Percentiles rank a stretch among this genome's conserved stretches.
phyloP scores from a whole-genome alignment of 2,113 vertebrate genomes.

The pig (Sus scrofa) region DNA sequence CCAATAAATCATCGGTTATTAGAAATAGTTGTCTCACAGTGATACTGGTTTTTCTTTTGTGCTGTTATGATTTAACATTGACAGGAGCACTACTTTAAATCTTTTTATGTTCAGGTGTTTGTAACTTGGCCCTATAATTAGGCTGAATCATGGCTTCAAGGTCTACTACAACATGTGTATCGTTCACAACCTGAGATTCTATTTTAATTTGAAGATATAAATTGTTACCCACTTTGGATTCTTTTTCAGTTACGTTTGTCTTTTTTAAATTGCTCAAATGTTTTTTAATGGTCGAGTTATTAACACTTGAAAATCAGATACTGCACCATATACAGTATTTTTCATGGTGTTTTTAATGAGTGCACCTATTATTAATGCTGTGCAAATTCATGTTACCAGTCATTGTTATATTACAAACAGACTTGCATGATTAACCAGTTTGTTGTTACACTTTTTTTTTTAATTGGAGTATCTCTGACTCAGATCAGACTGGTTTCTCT shows the following conservation, averaged over 20 bases:
- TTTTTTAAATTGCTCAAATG: slow-evolving; percentile 82
- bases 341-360: slow-evolving; percentile 84
- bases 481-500: slow-evolving; percentile 88
- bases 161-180: slow-evolving; percentile 26
- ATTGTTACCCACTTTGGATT: slow-evolving; percentile 80
- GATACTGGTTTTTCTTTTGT: slow-evolving; percentile 85
- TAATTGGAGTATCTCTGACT: slow-evolving; percentile 82
- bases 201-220: slow-evolving; percentile 57
- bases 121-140: slow-evolving; percentile 81
- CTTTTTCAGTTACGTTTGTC: slow-evolving; percentile 83
- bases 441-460: slow-evolving; percentile 83
- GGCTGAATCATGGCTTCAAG: slow-evolving; percentile 59
- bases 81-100: slow-evolving; percentile 83
- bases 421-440: slow-evolving; percentile 88
- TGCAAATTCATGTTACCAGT: slow-evolving; percentile 84
- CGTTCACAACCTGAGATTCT: slow-evolving; percentile 74
- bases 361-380: slow-evolving; percentile 83
- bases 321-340: slow-evolving; percentile 88
- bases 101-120: slow-evolving; percentile 84
- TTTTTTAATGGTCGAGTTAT: slow-evolving; percentile 79
- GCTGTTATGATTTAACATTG: slow-evolving; percentile 84
- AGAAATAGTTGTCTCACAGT: slow-evolving; percentile 88
- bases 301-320: slow-evolving; percentile 87
- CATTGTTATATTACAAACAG: slow-evolving; percentile 86
- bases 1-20: slow-evolving; percentile 89